phyloP scores from a whole-genome alignment of 2,888 invertebrate genomes.

The Andrena flavipes region DNA sequence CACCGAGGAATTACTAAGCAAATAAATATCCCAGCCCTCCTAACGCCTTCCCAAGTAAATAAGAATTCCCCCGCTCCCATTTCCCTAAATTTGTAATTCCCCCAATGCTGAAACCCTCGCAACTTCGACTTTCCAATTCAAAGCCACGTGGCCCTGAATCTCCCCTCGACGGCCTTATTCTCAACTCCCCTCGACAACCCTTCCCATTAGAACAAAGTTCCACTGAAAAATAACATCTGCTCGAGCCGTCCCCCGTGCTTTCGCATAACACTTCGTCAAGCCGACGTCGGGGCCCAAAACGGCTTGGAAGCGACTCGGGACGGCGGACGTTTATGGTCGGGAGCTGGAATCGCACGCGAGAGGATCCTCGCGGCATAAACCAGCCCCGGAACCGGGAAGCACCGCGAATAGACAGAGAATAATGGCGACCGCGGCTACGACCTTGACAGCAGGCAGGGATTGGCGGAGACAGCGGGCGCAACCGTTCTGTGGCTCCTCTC shows the following conservation, averaged over 20 bases:
- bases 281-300: neutral
- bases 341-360: conserved; percentile 54
- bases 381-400: conserved; percentile 68
- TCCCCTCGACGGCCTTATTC: too few species aligned
- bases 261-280: neutral
- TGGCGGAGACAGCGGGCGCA: conserved; percentile 47
- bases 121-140: too few species aligned
- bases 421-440: conserved; percentile 66
- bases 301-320: neutral
- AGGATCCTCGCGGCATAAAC: conserved; percentile 57
- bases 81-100: too few species aligned
- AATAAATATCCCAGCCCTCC: too few species aligned
- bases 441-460: conserved; percentile 61
- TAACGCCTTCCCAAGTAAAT: too few species aligned
- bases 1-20: too few species aligned
- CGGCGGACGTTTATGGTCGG: conserved; percentile 34
- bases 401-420: conserved; percentile 72
- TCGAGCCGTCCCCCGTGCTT: neutral
- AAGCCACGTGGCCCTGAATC: too few species aligned
- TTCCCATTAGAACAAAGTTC: too few species aligned
- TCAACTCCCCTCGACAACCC: too few species aligned
- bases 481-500: conserved; percentile 21
- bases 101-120: too few species aligned
- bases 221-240: too few species aligned
- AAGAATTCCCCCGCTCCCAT: too few species aligned